Base-by-base conservation (phyloP, 2,888 invertebrate species). In the Colletes collaris region DNA sequence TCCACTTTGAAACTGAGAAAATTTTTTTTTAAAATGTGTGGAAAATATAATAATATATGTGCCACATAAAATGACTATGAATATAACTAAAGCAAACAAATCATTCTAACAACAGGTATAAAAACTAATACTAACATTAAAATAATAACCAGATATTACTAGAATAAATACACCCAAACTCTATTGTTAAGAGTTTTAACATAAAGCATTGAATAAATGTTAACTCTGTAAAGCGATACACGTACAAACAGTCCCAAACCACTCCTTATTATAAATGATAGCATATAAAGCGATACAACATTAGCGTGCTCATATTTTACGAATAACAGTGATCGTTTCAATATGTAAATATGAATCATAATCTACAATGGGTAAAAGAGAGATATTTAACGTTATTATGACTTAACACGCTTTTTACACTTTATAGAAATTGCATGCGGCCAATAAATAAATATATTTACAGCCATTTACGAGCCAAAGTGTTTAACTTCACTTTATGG, bases 241-340 rank as follows among this genome's bases (percentile, higher is more conserved):
- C 80, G 75, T 37, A 40, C 76, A 76, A 56, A 71, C 75, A 85
- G 10, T 65, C 67, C 53, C 40, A 58, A 74, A 71, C 19, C 58
- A 64, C 66, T 1, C 10, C 8, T 58, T 53, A 60, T 67, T 19
- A 70, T 27, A 55, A 65, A 77, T 6, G 60, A 44, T 53, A 55
- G 37, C 11, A 52, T 52, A 16, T 58, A 53, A 62, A 59, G 37
- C 3, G 64, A 71, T 59, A 40, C 71, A 67, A 67, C 56, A 76
- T 40, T 16, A 75, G 62, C 86, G 86, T 86, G 86, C 85, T n/a
- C 4, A 13, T 56, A 60, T 10, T 60, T 50, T 60, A 59, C n/a
- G 49, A 60, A 27, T 65, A 11, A n/a, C 35, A 44, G 8, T 53
- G 37, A 53, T 64, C 44, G 19, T 63, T 44, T 58, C 58, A 46